A percentile compares a stretch with the other conserved stretches of the same genome.
Conservation (phyloP, 2,113 vertebrate genomes). For the Forbesichthys agassizii region DNA sequence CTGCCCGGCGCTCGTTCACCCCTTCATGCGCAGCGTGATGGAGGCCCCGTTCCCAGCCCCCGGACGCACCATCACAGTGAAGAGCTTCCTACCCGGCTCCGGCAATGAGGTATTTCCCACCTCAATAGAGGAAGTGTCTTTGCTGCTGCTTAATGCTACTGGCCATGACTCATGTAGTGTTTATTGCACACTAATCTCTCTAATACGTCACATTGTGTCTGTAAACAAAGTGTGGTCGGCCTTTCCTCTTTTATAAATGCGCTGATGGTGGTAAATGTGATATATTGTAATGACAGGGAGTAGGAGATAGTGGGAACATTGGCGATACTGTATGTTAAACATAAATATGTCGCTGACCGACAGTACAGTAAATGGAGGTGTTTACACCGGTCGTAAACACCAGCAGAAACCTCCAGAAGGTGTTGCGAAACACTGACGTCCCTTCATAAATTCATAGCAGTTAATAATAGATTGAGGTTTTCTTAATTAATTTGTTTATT, state of each 20-base stretch:
- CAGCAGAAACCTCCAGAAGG: too few species aligned
- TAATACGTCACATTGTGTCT: background rate
- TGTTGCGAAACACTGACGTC: too few species aligned
- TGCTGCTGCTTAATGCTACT: slow-evolving; percentile 23
- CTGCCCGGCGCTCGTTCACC: slow-evolving; percentile 89
- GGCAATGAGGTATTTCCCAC: slow-evolving; percentile 85
- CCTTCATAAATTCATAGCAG: too few species aligned
- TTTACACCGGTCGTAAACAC: too few species aligned
- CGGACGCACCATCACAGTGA: slow-evolving; percentile 89
- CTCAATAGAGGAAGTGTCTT: slow-evolving; percentile 43
- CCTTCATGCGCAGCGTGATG: slow-evolving; percentile 97
- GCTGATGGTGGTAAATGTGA: too few species aligned
- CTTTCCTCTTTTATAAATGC: too few species aligned
- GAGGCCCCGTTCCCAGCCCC: slow-evolving; percentile 96
- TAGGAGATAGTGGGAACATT: background rate
- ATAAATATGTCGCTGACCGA: too few species aligned
- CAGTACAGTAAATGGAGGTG: too few species aligned
- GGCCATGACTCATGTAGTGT: slow-evolving; percentile 35
- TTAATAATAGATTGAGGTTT: too few species aligned
- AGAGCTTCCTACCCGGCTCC: slow-evolving; percentile 92
- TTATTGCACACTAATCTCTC: background rate
- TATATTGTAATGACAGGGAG: background rate
- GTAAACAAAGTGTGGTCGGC: too few species aligned
- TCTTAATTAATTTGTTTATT: too few species aligned
- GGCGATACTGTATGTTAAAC: too few species aligned